Evolutionary conservation across 2,797 vertebrate genomes (phyloP), one percentile per base, ranked within the genome.

Genomic region (Protonibea diacanthus): DNA sequence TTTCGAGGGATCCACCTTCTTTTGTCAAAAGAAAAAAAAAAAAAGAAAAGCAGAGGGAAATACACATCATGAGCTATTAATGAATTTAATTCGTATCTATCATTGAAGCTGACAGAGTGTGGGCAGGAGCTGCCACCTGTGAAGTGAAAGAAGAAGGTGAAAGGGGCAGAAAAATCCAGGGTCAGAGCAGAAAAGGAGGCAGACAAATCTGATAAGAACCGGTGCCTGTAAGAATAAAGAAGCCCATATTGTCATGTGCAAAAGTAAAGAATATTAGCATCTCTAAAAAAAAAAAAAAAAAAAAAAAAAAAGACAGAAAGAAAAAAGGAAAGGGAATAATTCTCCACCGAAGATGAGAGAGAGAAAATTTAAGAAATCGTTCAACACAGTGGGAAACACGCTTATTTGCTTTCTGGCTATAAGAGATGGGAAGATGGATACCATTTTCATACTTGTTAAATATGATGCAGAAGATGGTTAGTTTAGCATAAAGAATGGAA

Each of bases 1-100:
- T 86, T 96, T 96, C 29, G 95, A 95, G 47, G 92, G 87, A 72
- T 95, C 95, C 67, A 83, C 93, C 93, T 95, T 94, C 89, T 94
- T 61, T 78, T 48, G 66, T 61, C 42, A 69, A 76, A 82, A 51
- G 11, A 48, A 18, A 20, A 20, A 48, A 49, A 15, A 18, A 49
- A 17, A 47, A 18, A 27, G 25, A 27, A 72, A 45, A 48, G 25
- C 48, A 86, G 52, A 78, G 38, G 15, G 75, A 73, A 71, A 76
- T 10, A 68, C 55, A 61, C 1, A 67, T 71, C 29, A 74, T 65
- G 21, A 83, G 75, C 57, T 69, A 59, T 64, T 71, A 44, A 63
- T 8, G 5, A 56, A 71, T 48, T 48, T 25, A 80, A 74, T 11
- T 18, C n/a, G 47, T 10, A 29, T 17, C n/a, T 40, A 33, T 62